Percentiles rank a stretch among this genome's conserved stretches.
Evolutionary conservation across 2,888 invertebrate species (phyloP).

Genomic region (Epinotia ramella): DNA sequence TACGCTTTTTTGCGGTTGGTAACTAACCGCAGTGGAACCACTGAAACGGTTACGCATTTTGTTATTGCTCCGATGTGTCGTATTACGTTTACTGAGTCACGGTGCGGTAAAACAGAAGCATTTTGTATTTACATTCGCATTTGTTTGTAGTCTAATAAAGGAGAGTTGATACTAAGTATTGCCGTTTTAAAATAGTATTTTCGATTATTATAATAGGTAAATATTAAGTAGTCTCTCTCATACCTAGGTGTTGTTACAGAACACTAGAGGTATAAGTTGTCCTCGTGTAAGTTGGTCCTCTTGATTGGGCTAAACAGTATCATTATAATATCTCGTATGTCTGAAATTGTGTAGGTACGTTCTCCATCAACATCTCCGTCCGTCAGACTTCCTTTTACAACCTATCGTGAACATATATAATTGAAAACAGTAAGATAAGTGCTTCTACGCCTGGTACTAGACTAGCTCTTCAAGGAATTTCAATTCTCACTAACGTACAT

Average conservation of each 20-base stretch:
- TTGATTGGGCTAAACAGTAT: neutral
- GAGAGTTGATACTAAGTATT: neutral
- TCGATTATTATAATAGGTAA: neutral
- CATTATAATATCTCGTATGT: neutral
- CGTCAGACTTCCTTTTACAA: too few species aligned
- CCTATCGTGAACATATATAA: too few species aligned
- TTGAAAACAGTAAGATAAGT: too few species aligned
- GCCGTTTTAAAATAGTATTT: neutral
- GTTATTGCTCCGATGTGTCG: constrained; percentile 23
- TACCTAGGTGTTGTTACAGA: too few species aligned
- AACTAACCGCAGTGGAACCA: constrained; percentile 43
- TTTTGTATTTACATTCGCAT: constrained; percentile 5
- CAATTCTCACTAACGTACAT: neutral
- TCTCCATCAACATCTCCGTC: too few species aligned
- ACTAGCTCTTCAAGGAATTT: constrained; percentile 6
- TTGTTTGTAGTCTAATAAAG: neutral
- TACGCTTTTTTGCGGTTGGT: constrained; percentile 58
- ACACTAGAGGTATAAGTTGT: too few species aligned
- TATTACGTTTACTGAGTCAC: constrained; percentile 2
- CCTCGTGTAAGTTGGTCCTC: too few species aligned
- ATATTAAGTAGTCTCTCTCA: too few species aligned
- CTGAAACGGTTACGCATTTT: constrained; percentile 49
- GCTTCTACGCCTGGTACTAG: neutral
- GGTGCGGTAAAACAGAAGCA: neutral
- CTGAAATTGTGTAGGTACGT: too few species aligned